Evolutionary conservation across 2,113 vertebrate species (phyloP).

Genomic region (Ptilorrhoa leucosticta): DNA sequence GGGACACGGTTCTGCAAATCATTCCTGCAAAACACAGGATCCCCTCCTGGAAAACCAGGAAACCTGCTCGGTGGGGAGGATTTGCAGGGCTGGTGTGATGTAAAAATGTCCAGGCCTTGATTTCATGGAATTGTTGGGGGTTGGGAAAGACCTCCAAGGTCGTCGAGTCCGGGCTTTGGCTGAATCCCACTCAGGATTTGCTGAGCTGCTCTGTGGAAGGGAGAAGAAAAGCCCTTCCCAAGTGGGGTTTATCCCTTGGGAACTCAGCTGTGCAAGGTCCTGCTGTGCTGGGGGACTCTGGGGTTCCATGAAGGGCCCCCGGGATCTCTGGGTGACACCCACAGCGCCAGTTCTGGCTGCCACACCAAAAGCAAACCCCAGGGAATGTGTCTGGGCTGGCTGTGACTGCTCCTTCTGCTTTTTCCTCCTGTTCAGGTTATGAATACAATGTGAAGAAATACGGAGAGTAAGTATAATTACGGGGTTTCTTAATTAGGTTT

Average conservation of each 20-base stretch:
- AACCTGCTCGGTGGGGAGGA: accelerated
- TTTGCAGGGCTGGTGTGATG: neutral
- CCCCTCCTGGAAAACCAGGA: neutral
- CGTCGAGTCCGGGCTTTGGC: neutral
- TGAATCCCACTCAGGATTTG: accelerated
- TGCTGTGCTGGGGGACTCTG: neutral
- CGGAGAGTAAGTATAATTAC: conserved; percentile 42
- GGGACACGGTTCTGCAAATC: neutral
- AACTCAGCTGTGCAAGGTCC: neutral
- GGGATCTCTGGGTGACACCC: neutral
- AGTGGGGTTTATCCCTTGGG: neutral
- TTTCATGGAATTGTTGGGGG: accelerated
- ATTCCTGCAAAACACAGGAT: neutral
- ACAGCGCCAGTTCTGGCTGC: neutral
- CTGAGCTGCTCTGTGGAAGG: neutral
- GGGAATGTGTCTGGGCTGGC: neutral
- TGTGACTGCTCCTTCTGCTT: neutral
- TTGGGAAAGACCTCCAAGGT: neutral
- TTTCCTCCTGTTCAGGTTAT: conserved; percentile 29
- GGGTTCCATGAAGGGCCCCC: no score
- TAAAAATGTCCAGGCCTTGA: neutral
- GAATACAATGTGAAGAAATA: conserved; percentile 65
- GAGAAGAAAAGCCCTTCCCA: neutral
- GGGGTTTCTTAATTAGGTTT: neutral
- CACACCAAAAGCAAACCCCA: neutral